phyloP scores from a whole-genome alignment of 2,888 invertebrate genomes.

The Leptinotarsa juncta region DNA sequence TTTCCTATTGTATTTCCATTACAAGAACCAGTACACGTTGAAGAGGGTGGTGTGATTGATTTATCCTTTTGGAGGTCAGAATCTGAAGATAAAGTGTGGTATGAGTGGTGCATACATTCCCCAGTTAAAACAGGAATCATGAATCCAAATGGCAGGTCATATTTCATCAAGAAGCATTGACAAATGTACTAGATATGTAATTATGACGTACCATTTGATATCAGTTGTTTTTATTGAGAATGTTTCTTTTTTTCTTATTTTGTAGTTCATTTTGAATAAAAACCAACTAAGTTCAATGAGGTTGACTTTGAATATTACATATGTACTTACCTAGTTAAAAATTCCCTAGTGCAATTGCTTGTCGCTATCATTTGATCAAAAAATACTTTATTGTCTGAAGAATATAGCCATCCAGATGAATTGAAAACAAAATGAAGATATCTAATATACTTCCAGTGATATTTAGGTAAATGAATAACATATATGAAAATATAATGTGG shows the following conservation, averaged over 20 bases:
- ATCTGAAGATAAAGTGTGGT: constrained; percentile 89
- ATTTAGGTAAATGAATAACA: too few relatives aligned
- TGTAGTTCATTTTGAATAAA: too few relatives aligned
- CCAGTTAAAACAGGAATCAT: constrained; percentile 73
- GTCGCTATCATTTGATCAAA: too few relatives aligned
- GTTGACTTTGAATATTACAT: too few relatives aligned
- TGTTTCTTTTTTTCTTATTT: not conserved
- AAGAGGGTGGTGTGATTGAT: constrained; percentile 76
- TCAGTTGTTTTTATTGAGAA: not conserved
- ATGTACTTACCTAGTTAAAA: too few relatives aligned
- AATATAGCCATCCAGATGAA: too few relatives aligned
- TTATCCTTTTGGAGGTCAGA: constrained; percentile 90
- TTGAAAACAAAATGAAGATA: too few relatives aligned
- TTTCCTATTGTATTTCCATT: constrained; percentile 95
- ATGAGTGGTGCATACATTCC: constrained; percentile 87
- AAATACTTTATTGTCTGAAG: not conserved
- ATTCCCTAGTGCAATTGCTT: too few relatives aligned
- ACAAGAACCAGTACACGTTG: constrained; percentile 78
- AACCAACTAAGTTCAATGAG: too few relatives aligned
- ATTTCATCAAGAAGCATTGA: constrained; percentile 71
- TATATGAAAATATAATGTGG: too few relatives aligned
- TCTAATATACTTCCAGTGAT: too few relatives aligned
- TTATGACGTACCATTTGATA: not conserved
- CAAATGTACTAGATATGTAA: constrained; percentile 16
- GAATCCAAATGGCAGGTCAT: constrained; percentile 80